Percentiles rank a stretch among this genome's conserved stretches.
Evolutionary conservation across 2,797 vertebrate genomes (phyloP).

Genomic region (Rhynchonycteris naso): DNA sequence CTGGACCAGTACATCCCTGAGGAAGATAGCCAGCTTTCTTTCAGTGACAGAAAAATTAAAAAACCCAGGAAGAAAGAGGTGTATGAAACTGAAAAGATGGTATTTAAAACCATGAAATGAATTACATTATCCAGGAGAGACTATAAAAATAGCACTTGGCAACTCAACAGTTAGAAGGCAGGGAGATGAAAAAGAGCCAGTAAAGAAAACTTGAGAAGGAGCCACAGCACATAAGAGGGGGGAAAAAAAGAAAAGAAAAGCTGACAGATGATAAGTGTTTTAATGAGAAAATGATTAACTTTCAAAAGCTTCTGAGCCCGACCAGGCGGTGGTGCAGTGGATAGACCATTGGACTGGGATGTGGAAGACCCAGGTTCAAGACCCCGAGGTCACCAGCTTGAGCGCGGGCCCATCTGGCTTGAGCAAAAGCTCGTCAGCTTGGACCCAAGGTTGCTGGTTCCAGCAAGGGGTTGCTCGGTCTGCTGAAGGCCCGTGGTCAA

Average conservation of each 20-base stretch:
- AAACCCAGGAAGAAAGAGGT: background rate
- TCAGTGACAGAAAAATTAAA: background rate
- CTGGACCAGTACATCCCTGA: background rate
- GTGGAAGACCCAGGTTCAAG: no score
- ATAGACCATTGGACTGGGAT: no score
- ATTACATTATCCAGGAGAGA: background rate
- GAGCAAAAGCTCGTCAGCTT: no score
- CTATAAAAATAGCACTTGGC: background rate
- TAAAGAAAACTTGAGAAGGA: background rate
- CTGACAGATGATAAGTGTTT: background rate
- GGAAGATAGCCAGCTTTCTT: background rate
- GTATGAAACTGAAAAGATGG: background rate
- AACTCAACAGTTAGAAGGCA: constrained; percentile 10
- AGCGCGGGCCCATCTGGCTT: no score
- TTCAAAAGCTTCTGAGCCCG: constrained; percentile 29
- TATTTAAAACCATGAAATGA: constrained; percentile 26
- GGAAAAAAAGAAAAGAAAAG: no score
- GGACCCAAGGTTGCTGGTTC: no score
- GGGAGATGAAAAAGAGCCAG: background rate
- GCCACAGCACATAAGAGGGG: background rate
- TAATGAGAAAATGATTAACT: constrained; percentile 43
- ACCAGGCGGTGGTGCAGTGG: no score
- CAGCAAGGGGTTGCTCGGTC: no score
- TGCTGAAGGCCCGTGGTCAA: no score
- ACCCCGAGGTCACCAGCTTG: no score